Evolutionary conservation across 2,113 vertebrate species (phyloP).

Genomic region (Mus musculus): GRCm39 chr16:7598001-7598500

Average conservation of each 20-base stretch:
- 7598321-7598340: background rate
- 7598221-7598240: background rate
- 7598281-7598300: constrained; percentile 44
- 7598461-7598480: background rate
- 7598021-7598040: background rate
- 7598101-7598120: background rate
- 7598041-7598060: background rate
- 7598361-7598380: background rate
- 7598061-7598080: background rate
- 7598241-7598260: background rate
- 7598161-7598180: constrained; percentile 13
- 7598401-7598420: background rate
- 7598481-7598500: background rate
- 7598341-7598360: background rate
- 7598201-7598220: constrained; percentile 6
- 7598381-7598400: background rate
- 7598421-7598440: background rate
- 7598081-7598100: background rate
- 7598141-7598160: background rate
- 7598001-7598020: too few species aligned
- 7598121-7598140: background rate
- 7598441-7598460: too few species aligned
- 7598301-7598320: background rate
- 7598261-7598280: background rate
- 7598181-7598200: background rate